A percentile compares a stretch with the other conserved stretches of the same genome.
These are phyloP conservation scores for Galerucella calmariensis DNA, from an alignment of 2,888 invertebrate species.

Conservation along the genomic window DNA sequence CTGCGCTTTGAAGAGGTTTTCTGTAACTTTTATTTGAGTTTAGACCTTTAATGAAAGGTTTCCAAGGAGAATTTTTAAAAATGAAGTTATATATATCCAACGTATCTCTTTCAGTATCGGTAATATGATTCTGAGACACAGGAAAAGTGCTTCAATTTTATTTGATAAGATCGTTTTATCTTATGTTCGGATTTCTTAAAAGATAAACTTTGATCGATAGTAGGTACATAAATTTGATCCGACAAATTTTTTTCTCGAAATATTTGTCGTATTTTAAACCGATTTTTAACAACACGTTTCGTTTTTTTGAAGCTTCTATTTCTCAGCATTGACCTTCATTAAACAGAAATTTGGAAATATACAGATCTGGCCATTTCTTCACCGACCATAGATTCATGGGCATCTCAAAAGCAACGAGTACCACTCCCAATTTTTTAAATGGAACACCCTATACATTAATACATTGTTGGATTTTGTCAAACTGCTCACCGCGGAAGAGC, in stretches of 20 bases:
- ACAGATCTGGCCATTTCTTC: too few species aligned
- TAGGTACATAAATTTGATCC: background rate
- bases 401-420: too few species aligned
- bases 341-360: too few species aligned
- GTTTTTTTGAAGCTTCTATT: too few species aligned
- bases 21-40: slow-evolving; percentile 38
- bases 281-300: background rate
- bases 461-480: too few species aligned
- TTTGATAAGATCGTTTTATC: slow-evolving; percentile 10
- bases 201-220: background rate
- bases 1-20: slow-evolving; percentile 38
- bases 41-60: slow-evolving; percentile 32
- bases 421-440: too few species aligned
- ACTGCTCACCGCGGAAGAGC: too few species aligned
- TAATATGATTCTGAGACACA: slow-evolving; percentile 18
- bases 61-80: slow-evolving; percentile 20
- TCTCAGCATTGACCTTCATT: too few species aligned
- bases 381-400: too few species aligned
- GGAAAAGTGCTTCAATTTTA: slow-evolving; percentile 12
- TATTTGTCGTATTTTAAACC: background rate
- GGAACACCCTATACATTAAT: too few species aligned
- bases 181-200: background rate
- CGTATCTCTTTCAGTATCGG: slow-evolving; percentile 7
- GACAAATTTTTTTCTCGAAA: background rate
- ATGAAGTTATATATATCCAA: slow-evolving; percentile 19